Evolutionary conservation across 2,113 vertebrate species (phyloP).

Genomic region (Periophthalmus modestus): DNA sequence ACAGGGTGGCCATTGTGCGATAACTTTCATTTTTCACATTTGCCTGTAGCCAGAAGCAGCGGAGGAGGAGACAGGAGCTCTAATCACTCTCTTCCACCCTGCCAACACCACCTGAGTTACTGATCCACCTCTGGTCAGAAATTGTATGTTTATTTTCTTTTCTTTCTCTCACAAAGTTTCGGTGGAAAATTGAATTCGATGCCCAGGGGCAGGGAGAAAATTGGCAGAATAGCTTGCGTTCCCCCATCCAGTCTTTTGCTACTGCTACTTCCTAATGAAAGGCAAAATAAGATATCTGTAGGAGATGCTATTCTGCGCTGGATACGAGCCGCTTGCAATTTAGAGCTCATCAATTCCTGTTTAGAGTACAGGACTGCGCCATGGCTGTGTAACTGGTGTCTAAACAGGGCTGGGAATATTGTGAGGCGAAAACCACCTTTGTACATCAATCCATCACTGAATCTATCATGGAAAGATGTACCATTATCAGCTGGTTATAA

Average conservation of each 20-base stretch:
- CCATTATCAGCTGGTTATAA: conserved; percentile 8
- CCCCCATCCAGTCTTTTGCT: conserved; percentile 69
- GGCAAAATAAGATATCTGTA: conserved; percentile 74
- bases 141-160: conserved; percentile 72
- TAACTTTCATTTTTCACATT: conserved; percentile 58
- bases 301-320: conserved; percentile 52
- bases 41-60: conserved; percentile 64
- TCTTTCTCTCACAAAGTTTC: conserved; percentile 72
- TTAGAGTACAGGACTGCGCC: conserved; percentile 32
- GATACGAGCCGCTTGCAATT: conserved; percentile 42
- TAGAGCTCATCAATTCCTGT: conserved; percentile 61
- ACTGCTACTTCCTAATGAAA: conserved; percentile 71
- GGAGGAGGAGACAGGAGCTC: conserved; percentile 45
- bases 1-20: conserved; percentile 64
- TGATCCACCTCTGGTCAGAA: conserved; percentile 75
- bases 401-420: conserved; percentile 18
- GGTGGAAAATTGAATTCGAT: conserved; percentile 85
- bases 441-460: conserved; percentile 22
- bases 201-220: conserved; percentile 80
- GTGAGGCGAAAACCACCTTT: neutral
- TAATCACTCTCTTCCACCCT: conserved; percentile 61
- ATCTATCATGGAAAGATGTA: conserved; percentile 11
- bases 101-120: conserved; percentile 69
- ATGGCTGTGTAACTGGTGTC: conserved; percentile 16
- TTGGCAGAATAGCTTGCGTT: conserved; percentile 81